phyloP scores from a whole-genome alignment of 92 coral and sea anemone genomes.

The Desmophyllum pertusum region DNA sequence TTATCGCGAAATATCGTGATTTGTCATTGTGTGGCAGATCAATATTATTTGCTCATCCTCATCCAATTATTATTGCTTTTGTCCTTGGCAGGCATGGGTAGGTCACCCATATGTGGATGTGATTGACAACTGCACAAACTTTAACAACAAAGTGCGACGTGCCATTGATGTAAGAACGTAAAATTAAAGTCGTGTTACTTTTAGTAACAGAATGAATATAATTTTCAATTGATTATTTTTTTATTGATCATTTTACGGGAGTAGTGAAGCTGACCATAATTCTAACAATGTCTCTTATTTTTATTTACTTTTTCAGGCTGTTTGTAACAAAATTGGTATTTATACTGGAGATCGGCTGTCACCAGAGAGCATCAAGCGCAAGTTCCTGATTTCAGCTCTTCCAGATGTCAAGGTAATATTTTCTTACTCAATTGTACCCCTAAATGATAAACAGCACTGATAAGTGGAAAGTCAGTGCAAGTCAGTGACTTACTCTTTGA shows the following conservation, averaged over 20 bases:
- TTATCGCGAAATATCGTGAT: too few relatives aligned
- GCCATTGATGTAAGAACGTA: slow-evolving; percentile 77
- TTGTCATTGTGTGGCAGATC: too few relatives aligned
- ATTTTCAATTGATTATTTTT: too few relatives aligned
- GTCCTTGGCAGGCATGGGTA: slow-evolving; percentile 76
- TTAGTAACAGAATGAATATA: too few relatives aligned
- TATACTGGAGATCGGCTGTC: slow-evolving; percentile 84
- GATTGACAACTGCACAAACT: slow-evolving; percentile 79
- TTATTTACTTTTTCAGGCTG: slow-evolving; percentile 66
- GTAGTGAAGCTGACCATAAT: background rate
- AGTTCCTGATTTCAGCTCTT: slow-evolving; percentile 73
- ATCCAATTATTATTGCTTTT: background rate
- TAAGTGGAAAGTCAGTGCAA: too few relatives aligned
- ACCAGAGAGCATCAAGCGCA: slow-evolving; percentile 84
- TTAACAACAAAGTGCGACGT: slow-evolving; percentile 81
- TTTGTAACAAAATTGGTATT: slow-evolving; percentile 87
- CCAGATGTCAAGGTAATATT: slow-evolving; percentile 75
- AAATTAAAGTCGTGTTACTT: background rate
- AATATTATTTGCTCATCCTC: too few relatives aligned
- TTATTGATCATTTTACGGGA: too few relatives aligned
- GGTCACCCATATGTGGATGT: slow-evolving; percentile 98
- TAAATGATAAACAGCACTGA: too few relatives aligned
- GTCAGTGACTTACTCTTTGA: too few relatives aligned
- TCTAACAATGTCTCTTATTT: too few relatives aligned
- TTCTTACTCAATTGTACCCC: too few relatives aligned